Evolutionary conservation across 2,797 vertebrate species (phyloP).

Genomic region (Hozukius guyotensis): DNA sequence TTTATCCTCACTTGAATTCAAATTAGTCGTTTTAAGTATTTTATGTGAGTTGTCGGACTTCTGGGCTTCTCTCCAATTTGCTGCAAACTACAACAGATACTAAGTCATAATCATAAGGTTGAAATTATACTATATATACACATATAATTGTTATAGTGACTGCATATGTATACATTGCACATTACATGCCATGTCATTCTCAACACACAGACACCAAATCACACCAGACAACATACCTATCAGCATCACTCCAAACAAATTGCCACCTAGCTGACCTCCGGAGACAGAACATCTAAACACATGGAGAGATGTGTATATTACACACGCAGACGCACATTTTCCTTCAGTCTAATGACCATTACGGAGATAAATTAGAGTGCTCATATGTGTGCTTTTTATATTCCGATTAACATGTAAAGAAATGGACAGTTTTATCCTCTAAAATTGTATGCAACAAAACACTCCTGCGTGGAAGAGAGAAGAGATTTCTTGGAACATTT

Average conservation of each 20-base stretch:
- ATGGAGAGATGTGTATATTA: slow-evolving; percentile 65
- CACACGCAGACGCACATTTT: slow-evolving; percentile 56
- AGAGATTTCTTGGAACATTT: neutral
- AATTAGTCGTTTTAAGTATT: neutral
- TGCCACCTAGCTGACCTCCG: slow-evolving; percentile 71
- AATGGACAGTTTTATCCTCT: neutral
- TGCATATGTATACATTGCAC: slow-evolving; percentile 2
- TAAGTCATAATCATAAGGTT: neutral
- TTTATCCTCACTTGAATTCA: neutral
- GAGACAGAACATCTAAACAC: slow-evolving; percentile 77
- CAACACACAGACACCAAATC: slow-evolving; percentile 47
- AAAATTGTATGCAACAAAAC: neutral
- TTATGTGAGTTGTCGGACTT: neutral
- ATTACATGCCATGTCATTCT: slow-evolving; percentile 11
- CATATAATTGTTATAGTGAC: slow-evolving; percentile 24
- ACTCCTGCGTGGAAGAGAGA: neutral
- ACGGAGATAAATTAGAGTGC: slow-evolving; percentile 54
- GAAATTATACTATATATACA: neutral
- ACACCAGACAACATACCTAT: slow-evolving; percentile 57
- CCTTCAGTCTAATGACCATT: slow-evolving; percentile 52
- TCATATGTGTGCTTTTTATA: slow-evolving; percentile 11
- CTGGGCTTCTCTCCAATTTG: neutral
- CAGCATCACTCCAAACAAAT: slow-evolving; percentile 64
- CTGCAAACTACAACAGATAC: neutral
- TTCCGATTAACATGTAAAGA: slow-evolving; percentile 5